Conservation (phyloP, 2,888 invertebrate species). For the Drosophila melanosoma region DNA sequence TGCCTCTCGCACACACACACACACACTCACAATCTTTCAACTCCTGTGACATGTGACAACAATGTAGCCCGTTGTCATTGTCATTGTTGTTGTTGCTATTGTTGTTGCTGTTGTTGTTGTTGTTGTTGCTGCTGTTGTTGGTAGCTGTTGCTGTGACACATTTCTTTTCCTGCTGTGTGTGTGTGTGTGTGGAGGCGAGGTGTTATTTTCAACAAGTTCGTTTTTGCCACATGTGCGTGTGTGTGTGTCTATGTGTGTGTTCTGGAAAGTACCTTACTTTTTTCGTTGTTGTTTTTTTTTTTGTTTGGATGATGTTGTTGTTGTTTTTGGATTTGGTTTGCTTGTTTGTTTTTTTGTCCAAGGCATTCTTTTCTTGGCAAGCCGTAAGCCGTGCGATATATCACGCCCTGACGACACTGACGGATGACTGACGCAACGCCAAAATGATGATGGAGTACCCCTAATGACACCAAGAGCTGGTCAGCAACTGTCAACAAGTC, state of each 20-base stretch:
- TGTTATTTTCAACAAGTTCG: slow-evolving; percentile 75
- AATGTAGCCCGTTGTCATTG: slow-evolving; percentile 75
- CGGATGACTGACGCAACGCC: slow-evolving; percentile 59
- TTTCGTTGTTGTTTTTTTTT: not conserved
- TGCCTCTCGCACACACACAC: not conserved
- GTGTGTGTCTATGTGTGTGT: slow-evolving; percentile 3
- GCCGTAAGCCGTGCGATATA: slow-evolving; percentile 59
- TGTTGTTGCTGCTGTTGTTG: slow-evolving; percentile 27
- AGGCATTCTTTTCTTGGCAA: slow-evolving; percentile 40
- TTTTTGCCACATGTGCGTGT: slow-evolving; percentile 46
- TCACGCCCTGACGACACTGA: slow-evolving; percentile 63
- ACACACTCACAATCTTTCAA: slow-evolving; percentile 34
- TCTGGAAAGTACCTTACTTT: slow-evolving; percentile 37
- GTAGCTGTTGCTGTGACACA: slow-evolving; percentile 65
- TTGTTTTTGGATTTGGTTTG: slow-evolving; percentile 26
- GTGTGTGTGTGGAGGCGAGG: slow-evolving; percentile 50
- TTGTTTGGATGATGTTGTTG: slow-evolving; percentile 18
- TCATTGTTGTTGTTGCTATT: slow-evolving; percentile 38
- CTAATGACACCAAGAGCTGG: slow-evolving; percentile 61
- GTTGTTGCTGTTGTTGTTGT: slow-evolving; percentile 42
- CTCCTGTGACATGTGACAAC: slow-evolving; percentile 74
- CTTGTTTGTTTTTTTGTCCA: slow-evolving; percentile 1
- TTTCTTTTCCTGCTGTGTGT: slow-evolving; percentile 47
- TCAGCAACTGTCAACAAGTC: slow-evolving; percentile 55
- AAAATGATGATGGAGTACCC: slow-evolving; percentile 55